Percentiles rank a stretch among this genome's conserved stretches.
Conservation (phyloP, 2,797 vertebrate genomes). For the Ataeniobius toweri region DNA sequence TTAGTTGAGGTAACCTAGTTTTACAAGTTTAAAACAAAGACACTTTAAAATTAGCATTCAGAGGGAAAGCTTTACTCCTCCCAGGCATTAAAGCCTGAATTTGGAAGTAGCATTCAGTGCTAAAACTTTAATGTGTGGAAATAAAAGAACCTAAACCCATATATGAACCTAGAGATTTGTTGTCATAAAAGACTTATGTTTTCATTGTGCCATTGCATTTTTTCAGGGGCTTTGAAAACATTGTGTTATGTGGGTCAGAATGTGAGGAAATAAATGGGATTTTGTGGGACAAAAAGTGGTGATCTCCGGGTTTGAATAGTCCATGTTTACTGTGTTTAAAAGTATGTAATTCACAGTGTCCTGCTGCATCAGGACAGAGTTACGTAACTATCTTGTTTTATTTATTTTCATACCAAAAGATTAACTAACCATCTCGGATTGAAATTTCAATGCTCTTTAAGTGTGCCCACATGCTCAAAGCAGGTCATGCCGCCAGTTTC, state of each 20-base stretch:
- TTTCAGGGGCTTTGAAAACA: neutral
- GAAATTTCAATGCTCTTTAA: neutral
- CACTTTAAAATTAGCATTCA: neutral
- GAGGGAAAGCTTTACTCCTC: neutral
- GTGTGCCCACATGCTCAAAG: neutral
- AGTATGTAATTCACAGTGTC: neutral
- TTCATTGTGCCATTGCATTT: neutral
- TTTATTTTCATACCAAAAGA: neutral
- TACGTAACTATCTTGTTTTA: too few relatives aligned
- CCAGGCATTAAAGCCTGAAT: neutral
- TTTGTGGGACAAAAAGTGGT: neutral
- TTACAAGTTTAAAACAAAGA: neutral
- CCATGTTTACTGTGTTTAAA: neutral
- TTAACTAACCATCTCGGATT: neutral
- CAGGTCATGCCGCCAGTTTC: neutral
- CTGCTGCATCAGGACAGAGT: neutral
- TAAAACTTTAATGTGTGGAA: neutral
- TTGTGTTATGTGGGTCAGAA: neutral
- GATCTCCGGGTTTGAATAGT: neutral
- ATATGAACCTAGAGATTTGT: neutral
- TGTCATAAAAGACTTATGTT: neutral
- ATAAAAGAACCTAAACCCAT: neutral
- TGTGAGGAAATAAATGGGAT: neutral
- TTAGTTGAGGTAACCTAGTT: neutral
- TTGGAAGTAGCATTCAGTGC: neutral